Conservation (phyloP, 2,888 invertebrate genomes). For the Agrochola lota region DNA sequence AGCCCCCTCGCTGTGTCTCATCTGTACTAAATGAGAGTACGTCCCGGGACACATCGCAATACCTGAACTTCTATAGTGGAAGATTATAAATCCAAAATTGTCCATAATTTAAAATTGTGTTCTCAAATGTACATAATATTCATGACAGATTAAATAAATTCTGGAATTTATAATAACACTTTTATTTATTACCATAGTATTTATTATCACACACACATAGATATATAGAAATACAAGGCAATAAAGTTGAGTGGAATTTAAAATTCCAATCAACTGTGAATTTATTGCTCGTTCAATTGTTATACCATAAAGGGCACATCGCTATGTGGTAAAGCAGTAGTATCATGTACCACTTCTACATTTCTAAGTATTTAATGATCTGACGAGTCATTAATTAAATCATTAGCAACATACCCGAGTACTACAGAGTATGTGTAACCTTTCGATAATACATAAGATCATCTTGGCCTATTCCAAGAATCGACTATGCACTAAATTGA, state of each 20-base stretch:
- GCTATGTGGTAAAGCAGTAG: background rate
- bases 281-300: slow-evolving; percentile 12
- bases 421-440: background rate
- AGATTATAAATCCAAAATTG: slow-evolving; percentile 57
- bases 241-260: slow-evolving; percentile 7
- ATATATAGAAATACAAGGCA: no score
- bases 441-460: background rate
- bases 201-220: background rate
- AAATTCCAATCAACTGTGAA: background rate
- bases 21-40: slow-evolving; percentile 41
- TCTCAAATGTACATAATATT: slow-evolving; percentile 47
- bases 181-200: slow-evolving; percentile 43
- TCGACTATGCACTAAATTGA: background rate
- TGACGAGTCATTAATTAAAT: background rate
- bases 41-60: slow-evolving; percentile 1
- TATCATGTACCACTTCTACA: slow-evolving; percentile 5
- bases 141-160: slow-evolving; percentile 49
- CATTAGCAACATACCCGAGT: background rate
- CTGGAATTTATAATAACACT: slow-evolving; percentile 29
- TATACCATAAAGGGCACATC: background rate
- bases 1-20: slow-evolving; percentile 40
- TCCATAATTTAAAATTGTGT: slow-evolving; percentile 39
- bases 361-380: slow-evolving; percentile 9
- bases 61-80: slow-evolving; percentile 2
- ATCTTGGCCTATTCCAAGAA: background rate